Evolutionary conservation across 2,888 invertebrate genomes (phyloP).

Genomic region (Rambutsinella grinnellia): DNA sequence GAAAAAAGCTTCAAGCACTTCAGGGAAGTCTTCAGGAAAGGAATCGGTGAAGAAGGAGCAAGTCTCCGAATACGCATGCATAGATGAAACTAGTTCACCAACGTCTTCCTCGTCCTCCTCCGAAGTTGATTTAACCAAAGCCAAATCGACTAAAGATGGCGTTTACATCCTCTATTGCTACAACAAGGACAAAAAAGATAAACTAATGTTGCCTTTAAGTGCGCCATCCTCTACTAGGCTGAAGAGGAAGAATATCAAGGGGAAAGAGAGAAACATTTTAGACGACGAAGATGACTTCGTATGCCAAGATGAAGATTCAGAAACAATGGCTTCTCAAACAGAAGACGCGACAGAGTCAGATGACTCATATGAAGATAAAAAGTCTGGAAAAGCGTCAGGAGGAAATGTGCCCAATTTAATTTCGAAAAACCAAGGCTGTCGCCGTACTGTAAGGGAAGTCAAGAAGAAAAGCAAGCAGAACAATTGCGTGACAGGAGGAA

Average conservation of each 20-base stretch:
- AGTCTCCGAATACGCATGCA: slow-evolving; percentile 42
- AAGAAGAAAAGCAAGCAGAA: slow-evolving; percentile 59
- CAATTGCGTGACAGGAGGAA: slow-evolving; percentile 10
- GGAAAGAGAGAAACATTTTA: slow-evolving; percentile 2
- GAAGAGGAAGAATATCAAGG: slow-evolving; percentile 25
- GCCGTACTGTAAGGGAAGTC: slow-evolving; percentile 63
- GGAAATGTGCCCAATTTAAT: slow-evolving; percentile 1
- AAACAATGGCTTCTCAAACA: slow-evolving; percentile 34
- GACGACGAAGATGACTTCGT: slow-evolving; percentile 19
- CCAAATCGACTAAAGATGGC: slow-evolving; percentile 50
- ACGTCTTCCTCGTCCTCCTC: slow-evolving; percentile 21
- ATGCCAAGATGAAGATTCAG: slow-evolving; percentile 30
- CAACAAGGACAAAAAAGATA: slow-evolving; percentile 48
- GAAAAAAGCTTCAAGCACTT: not conserved
- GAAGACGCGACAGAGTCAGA: slow-evolving; percentile 23
- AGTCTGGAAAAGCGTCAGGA: not conserved
- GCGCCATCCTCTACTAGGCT: slow-evolving; percentile 58
- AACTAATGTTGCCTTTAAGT: slow-evolving; percentile 46
- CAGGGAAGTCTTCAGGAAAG: not conserved
- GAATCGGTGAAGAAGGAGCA: not conserved
- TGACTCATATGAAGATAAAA: not conserved
- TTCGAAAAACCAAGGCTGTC: slow-evolving; percentile 22
- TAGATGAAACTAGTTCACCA: slow-evolving; percentile 43
- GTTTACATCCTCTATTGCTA: slow-evolving; percentile 64
- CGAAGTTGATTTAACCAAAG: slow-evolving; percentile 15